These are phyloP conservation scores for Dasysyrphus tricinctus DNA, from an alignment of 2,888 invertebrate genomes.

Conservation along the genomic window DNA sequence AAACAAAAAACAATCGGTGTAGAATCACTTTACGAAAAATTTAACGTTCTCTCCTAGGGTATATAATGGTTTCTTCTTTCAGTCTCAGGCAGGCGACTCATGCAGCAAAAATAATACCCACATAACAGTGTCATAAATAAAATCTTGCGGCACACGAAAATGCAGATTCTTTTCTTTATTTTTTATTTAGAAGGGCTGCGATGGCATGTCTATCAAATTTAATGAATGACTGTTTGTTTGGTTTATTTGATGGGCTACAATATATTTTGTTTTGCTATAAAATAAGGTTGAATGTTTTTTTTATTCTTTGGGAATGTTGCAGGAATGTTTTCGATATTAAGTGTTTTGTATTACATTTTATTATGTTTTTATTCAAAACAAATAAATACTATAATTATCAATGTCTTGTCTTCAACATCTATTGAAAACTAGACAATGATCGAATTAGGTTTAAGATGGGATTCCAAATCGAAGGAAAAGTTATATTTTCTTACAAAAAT, in stretches of 20 bases:
- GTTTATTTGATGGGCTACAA: slow-evolving; percentile 30
- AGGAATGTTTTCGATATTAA: too few relatives aligned
- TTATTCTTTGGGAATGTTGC: neutral
- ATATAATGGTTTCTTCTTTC: neutral
- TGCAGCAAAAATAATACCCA: slow-evolving; percentile 15
- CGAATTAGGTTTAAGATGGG: too few relatives aligned
- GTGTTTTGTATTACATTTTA: neutral
- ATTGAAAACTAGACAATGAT: too few relatives aligned
- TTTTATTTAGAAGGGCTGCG: slow-evolving; percentile 11
- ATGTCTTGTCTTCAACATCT: too few relatives aligned
- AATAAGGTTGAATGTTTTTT: slow-evolving; percentile 14
- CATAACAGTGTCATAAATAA: slow-evolving; percentile 38
- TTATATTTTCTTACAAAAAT: too few relatives aligned
- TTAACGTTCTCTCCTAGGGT: neutral
- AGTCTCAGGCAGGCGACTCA: neutral
- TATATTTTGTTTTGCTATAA: slow-evolving; percentile 25
- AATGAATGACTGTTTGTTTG: slow-evolving; percentile 41
- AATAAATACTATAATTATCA: too few relatives aligned
- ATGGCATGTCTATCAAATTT: slow-evolving; percentile 32
- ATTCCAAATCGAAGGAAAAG: too few relatives aligned
- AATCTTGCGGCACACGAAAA: slow-evolving; percentile 31
- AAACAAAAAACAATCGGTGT: neutral
- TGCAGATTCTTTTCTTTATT: slow-evolving; percentile 20
- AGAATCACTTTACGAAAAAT: neutral
- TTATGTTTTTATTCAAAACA: too few relatives aligned